phyloP scores from a whole-genome alignment of 2,113 vertebrate species.

The Sinosuthora webbiana region DNA sequence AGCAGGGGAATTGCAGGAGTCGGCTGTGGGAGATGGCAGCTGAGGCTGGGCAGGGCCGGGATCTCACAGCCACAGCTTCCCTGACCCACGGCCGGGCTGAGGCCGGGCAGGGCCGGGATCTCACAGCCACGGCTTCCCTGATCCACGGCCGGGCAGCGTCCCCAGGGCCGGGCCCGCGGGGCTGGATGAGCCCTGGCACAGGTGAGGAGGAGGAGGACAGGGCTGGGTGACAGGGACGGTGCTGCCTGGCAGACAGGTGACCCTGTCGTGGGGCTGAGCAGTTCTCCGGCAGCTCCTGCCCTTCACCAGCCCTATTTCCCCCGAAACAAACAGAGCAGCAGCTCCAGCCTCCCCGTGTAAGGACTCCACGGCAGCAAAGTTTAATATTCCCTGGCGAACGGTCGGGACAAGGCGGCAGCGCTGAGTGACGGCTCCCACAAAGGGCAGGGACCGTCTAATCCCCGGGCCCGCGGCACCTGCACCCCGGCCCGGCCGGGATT shows the following conservation, averaged over 20 bases:
- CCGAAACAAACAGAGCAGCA: neutral
- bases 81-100: neutral
- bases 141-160: neutral
- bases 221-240: rapidly evolving
- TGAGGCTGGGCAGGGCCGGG: neutral
- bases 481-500: neutral
- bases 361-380: neutral
- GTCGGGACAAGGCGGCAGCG: neutral
- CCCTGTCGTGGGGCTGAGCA: rapidly evolving
- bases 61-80: neutral
- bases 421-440: neutral
- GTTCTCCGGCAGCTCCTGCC: neutral
- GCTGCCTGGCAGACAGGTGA: neutral
- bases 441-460: neutral
- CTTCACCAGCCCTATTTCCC: neutral
- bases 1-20: rapidly evolving
- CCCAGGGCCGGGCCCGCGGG: neutral
- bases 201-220: neutral
- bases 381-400: neutral
- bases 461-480: neutral
- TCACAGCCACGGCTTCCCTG: neutral
- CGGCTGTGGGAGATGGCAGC: rapidly evolving
- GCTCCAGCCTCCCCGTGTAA: neutral
- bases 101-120: neutral
- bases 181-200: rapidly evolving